A percentile compares a stretch with the other conserved stretches of the same genome.
Evolutionary conservation across 2,888 invertebrate species (phyloP).

Genomic region (Sipha maydis): DNA sequence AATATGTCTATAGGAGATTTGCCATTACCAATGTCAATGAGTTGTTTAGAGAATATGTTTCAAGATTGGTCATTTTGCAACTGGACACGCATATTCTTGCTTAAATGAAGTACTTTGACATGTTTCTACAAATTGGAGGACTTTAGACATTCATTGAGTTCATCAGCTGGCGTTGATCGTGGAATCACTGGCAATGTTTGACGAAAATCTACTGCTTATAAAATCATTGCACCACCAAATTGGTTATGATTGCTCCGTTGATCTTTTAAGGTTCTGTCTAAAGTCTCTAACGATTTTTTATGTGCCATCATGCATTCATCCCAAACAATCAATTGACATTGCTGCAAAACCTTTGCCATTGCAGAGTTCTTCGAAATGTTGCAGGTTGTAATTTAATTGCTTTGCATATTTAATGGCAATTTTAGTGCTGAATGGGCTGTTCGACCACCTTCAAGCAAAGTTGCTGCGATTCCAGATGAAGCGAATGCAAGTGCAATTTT

Average conservation of each 20-base stretch:
- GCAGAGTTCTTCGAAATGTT: slow-evolving; percentile 65
- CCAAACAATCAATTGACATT: slow-evolving; percentile 65
- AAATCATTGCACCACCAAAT: slow-evolving; percentile 56
- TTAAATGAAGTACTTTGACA: slow-evolving; percentile 63
- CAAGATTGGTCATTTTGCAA: slow-evolving; percentile 45
- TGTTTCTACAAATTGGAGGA: slow-evolving; percentile 63
- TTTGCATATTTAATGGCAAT: slow-evolving; percentile 65
- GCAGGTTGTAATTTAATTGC: slow-evolving; percentile 65
- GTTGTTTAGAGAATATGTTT: slow-evolving; percentile 45
- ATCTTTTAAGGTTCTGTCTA: slow-evolving; percentile 65
- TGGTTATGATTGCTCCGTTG: slow-evolving; percentile 63
- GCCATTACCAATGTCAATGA: slow-evolving; percentile 38
- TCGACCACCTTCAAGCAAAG: slow-evolving; percentile 66
- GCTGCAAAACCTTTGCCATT: slow-evolving; percentile 65
- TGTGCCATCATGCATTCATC: slow-evolving; percentile 67
- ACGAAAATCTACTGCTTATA: slow-evolving; percentile 62
- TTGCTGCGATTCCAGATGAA: slow-evolving; percentile 69
- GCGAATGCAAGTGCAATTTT: slow-evolving; percentile 67
- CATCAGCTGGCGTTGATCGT: slow-evolving; percentile 63
- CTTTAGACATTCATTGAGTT: slow-evolving; percentile 63
- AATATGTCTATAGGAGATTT: slow-evolving; percentile 64
- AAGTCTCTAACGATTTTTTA: slow-evolving; percentile 66
- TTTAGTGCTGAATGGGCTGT: slow-evolving; percentile 67
- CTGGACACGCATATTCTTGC: slow-evolving; percentile 52
- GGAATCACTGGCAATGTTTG: slow-evolving; percentile 63